phyloP scores from a whole-genome alignment of 2,797 vertebrate species.

The Molossus alvarezi region DNA sequence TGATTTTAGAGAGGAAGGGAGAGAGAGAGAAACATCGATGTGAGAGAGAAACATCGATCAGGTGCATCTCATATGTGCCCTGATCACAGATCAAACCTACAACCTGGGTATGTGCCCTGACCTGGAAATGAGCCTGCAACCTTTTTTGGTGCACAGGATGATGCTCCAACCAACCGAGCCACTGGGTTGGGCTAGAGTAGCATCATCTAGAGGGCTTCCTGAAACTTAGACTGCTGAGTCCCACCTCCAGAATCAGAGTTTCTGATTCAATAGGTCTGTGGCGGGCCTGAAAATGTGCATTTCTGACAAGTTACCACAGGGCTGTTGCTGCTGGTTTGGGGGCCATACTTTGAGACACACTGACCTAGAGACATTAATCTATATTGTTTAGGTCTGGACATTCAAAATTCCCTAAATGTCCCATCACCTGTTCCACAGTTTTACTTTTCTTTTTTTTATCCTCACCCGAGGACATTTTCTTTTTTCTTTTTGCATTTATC shows the following conservation, averaged over 20 bases:
- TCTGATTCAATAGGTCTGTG: slow-evolving; percentile 28
- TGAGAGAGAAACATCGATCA: too few species aligned
- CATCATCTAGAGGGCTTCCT: slow-evolving; percentile 40
- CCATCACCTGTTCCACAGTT: background rate
- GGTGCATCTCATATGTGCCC: too few species aligned
- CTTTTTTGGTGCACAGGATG: background rate
- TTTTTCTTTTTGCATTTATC: too few species aligned
- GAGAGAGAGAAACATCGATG: too few species aligned
- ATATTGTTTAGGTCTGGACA: slow-evolving; percentile 19
- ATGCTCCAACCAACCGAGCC: background rate
- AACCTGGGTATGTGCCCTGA: background rate
- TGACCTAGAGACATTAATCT: slow-evolving; percentile 18
- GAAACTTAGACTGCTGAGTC: slow-evolving; percentile 24
- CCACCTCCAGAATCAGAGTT: background rate
- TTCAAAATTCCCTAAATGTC: slow-evolving; percentile 3
- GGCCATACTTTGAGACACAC: slow-evolving; percentile 32
- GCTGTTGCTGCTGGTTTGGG: slow-evolving; percentile 18
- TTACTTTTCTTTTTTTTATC: background rate
- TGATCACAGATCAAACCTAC: background rate
- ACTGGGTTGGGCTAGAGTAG: background rate
- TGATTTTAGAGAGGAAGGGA: too few species aligned
- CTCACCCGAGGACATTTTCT: too few species aligned
- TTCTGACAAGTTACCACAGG: slow-evolving; percentile 48
- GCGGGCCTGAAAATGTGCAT: background rate
- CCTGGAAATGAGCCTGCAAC: background rate